Evolutionary conservation across 2,113 vertebrate species (phyloP).

Genomic region (Thalassarche chlororhynchos): DNA sequence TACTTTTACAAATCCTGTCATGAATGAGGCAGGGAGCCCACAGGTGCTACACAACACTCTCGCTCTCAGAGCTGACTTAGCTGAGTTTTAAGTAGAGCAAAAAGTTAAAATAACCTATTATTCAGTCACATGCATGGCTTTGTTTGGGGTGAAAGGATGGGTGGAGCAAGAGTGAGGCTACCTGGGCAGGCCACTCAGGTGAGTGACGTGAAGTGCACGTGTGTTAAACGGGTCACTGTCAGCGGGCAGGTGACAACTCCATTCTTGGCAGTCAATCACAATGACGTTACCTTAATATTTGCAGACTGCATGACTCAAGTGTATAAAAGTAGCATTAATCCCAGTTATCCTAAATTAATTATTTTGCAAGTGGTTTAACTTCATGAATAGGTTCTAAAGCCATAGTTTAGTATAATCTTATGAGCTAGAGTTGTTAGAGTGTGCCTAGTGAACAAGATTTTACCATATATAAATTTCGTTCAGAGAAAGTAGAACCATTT

Average conservation of each 20-base stretch:
- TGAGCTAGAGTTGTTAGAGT: no score
- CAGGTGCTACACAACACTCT: neutral
- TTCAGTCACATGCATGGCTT: rapidly evolving
- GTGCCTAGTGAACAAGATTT: neutral
- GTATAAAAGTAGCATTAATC: neutral
- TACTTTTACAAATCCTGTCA: neutral
- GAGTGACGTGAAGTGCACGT: rapidly evolving
- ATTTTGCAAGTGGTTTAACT: neutral
- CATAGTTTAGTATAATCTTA: neutral
- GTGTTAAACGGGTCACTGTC: neutral
- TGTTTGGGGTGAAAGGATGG: neutral
- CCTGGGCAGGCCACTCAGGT: neutral
- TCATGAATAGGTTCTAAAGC: neutral
- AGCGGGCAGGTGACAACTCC: neutral
- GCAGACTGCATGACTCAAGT: neutral
- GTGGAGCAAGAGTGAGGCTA: neutral
- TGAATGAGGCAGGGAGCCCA: neutral
- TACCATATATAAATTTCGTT: neutral
- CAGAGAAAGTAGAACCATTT: neutral
- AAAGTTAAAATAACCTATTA: neutral
- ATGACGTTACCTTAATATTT: neutral
- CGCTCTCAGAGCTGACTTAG: neutral
- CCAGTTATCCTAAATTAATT: neutral
- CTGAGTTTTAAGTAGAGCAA: neutral
- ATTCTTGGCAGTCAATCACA: neutral